Evolutionary conservation across 2,113 vertebrate genomes (phyloP).

Genomic region (Junco hyemalis): DNA sequence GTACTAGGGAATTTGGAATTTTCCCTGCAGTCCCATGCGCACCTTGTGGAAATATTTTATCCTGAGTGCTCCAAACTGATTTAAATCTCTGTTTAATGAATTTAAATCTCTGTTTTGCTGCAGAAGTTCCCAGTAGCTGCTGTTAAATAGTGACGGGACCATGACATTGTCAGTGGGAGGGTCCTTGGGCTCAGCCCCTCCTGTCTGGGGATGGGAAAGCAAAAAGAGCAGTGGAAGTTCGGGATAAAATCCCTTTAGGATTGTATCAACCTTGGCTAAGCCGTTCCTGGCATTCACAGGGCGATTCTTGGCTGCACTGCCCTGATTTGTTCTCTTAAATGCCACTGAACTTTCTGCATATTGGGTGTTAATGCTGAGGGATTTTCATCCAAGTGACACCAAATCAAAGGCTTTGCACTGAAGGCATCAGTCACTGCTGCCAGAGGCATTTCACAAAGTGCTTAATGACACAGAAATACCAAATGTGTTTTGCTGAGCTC

Average conservation of each 20-base stretch:
- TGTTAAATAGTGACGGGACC: not conserved
- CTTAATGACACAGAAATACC: not conserved
- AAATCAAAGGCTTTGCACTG: not conserved
- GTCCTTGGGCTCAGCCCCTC: not conserved
- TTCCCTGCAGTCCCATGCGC: not conserved
- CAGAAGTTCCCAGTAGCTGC: not conserved
- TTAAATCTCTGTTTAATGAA: not conserved
- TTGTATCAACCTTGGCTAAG: not conserved
- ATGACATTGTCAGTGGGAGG: not conserved
- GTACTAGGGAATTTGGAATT: not conserved
- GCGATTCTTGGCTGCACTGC: not conserved
- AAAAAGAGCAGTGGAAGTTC: not conserved
- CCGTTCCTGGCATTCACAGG: not conserved
- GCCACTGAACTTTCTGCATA: not conserved
- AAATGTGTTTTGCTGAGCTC: not conserved
- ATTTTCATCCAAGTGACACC: not conserved
- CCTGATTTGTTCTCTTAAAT: not conserved
- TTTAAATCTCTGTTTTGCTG: not conserved
- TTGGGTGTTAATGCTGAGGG: not conserved
- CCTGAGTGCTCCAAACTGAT: not conserved
- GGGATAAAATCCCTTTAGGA: not conserved
- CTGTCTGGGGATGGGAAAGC: not conserved
- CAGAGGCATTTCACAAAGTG: not conserved
- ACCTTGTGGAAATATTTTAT: not conserved
- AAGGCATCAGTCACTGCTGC: not conserved